These are phyloP conservation scores for Pinna nobilis DNA, from an alignment of 1,140 invertebrate genomes.

Conservation along the genomic window DNA sequence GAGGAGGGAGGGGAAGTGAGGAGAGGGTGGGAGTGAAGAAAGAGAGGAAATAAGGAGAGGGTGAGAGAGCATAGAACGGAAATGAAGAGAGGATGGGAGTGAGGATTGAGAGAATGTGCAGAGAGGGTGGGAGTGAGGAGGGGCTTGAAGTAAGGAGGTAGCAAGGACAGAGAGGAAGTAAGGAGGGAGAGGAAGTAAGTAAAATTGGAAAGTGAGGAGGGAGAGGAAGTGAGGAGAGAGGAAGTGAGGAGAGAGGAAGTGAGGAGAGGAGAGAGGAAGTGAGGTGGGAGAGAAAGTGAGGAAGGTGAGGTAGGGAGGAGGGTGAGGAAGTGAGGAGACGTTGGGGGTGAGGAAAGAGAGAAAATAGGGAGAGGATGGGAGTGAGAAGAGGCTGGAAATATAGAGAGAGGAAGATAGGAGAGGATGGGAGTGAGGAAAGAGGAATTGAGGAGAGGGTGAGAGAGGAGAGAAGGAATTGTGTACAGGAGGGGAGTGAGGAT, in stretches of 20 bases:
- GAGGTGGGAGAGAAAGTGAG: background rate
- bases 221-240: background rate
- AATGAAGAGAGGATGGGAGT: no score
- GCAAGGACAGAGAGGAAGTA: background rate
- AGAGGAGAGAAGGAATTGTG: background rate
- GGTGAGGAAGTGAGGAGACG: background rate
- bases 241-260: background rate
- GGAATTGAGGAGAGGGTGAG: background rate
- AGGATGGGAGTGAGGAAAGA: background rate
- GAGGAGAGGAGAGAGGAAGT: background rate
- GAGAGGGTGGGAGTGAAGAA: no score
- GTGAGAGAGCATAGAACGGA: no score
- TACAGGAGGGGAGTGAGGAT: background rate
- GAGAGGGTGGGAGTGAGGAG: no score
- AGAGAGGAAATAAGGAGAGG: no score
- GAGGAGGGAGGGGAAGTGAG: no score
- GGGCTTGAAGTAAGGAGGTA: no score
- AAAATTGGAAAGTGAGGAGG: background rate
- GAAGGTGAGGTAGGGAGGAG: background rate
- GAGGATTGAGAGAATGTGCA: no score
- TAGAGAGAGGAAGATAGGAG: background rate
- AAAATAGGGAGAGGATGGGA: background rate
- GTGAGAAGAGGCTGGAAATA: background rate
- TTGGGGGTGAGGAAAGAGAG: background rate
- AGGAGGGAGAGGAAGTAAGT: background rate